A percentile compares a stretch with the other conserved stretches of the same genome.
Conservation (phyloP, 2,113 vertebrate genomes). For the Cyrtonyx montezumae region DNA sequence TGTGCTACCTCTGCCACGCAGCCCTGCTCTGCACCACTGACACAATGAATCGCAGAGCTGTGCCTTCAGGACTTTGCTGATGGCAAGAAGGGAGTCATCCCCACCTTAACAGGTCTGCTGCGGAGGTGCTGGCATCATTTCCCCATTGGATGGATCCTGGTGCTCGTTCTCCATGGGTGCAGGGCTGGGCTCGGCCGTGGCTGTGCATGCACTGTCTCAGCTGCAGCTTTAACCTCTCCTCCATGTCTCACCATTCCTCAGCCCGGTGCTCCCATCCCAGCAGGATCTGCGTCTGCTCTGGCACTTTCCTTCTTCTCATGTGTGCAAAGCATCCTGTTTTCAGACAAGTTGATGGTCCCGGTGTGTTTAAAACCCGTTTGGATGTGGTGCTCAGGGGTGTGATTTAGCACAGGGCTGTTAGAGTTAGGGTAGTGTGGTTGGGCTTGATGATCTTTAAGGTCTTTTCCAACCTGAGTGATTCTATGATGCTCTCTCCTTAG, state of each 20-base stretch:
- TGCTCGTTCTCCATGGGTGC: too few relatives aligned
- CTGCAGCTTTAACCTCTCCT: not conserved
- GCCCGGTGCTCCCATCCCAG: not conserved
- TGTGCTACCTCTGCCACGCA: not conserved
- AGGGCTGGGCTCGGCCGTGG: not conserved
- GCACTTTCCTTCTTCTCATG: not conserved
- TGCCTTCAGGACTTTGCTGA: not conserved
- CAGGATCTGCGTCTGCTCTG: not conserved
- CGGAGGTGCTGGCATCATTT: fast-evolving
- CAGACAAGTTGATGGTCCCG: not conserved
- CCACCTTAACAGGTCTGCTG: fast-evolving
- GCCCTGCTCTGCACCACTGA: not conserved
- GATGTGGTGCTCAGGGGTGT: too few relatives aligned
- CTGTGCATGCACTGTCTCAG: not conserved
- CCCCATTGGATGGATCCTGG: not conserved
- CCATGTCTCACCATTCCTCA: not conserved
- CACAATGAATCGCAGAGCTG: not conserved
- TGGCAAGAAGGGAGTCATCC: not conserved
- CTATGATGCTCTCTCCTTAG: not conserved
- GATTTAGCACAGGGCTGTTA: too few relatives aligned
- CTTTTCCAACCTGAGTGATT: too few relatives aligned
- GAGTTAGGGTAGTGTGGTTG: too few relatives aligned
- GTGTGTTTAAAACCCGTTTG: too few relatives aligned
- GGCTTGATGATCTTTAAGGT: too few relatives aligned
- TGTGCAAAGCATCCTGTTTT: too few relatives aligned